These are phyloP conservation scores for Cheirogaleus medius DNA, from an alignment of 2,113 vertebrate species.

Conservation along the genomic window DNA sequence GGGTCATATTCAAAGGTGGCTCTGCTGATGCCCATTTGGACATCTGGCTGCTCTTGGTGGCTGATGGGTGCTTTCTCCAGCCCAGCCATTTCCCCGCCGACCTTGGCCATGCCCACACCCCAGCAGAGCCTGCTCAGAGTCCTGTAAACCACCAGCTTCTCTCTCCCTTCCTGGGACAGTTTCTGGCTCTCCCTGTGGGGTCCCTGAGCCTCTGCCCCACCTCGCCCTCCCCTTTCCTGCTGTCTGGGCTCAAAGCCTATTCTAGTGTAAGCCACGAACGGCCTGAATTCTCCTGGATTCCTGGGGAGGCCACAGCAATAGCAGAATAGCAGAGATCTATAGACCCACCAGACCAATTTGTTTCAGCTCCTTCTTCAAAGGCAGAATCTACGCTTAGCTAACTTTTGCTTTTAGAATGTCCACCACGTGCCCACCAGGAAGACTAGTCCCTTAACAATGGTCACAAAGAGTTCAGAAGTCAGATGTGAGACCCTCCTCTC, in stretches of 20 bases:
- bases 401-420: not conserved
- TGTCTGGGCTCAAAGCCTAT: not conserved
- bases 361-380: not conserved
- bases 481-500: not conserved
- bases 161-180: not conserved
- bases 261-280: not conserved
- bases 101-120: not conserved
- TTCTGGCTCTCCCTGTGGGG: not conserved
- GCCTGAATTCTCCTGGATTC: not conserved
- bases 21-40: not conserved
- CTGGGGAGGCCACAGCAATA: not conserved
- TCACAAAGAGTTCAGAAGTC: not conserved
- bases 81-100: not conserved
- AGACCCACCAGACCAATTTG: not conserved
- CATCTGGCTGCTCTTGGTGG: not conserved
- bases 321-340: rapidly evolving
- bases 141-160: not conserved
- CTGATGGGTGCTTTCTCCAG: not conserved
- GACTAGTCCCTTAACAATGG: not conserved
- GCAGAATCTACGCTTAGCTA: not conserved
- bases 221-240: not conserved
- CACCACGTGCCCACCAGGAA: not conserved
- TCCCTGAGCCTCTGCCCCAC: too few relatives aligned
- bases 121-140: too few relatives aligned
- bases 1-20: not conserved